phyloP scores from a whole-genome alignment of 2,797 vertebrate genomes.

The Anguilla pacifica region DNA sequence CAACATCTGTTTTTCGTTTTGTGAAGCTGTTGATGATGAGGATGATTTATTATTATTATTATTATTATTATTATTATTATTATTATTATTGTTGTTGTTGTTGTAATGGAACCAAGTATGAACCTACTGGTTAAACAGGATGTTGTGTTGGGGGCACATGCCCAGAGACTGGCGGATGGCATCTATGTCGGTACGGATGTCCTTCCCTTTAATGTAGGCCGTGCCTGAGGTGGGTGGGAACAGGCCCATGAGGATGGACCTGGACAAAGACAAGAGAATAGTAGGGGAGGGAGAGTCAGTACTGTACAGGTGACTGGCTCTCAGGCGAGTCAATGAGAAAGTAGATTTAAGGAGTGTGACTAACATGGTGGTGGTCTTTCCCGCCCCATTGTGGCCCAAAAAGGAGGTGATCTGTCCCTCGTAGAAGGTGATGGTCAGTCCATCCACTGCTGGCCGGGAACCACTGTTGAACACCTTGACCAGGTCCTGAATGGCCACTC shows the following conservation, averaged over 20 bases:
- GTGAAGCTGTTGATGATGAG: neutral
- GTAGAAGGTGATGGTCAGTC: slow-evolving; percentile 90
- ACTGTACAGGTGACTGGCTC: neutral
- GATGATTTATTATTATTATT: neutral
- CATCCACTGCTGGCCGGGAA: slow-evolving; percentile 82
- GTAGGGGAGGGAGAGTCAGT: neutral
- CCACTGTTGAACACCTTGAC: slow-evolving; percentile 80
- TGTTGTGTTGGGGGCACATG: slow-evolving; percentile 95
- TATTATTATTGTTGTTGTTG: neutral
- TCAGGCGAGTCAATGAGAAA: neutral
- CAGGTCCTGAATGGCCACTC: slow-evolving; percentile 87
- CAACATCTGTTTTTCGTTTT: neutral
- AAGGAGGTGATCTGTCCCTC: slow-evolving; percentile 95
- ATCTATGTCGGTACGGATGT: slow-evolving; percentile 87
- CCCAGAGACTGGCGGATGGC: slow-evolving; percentile 82
- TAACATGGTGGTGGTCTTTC: slow-evolving; percentile 96
- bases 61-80: neutral
- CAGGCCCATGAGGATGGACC: slow-evolving; percentile 90
- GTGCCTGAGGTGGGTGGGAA: slow-evolving; percentile 92
- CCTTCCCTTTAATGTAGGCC: slow-evolving; percentile 82
- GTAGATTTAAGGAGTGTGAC: slow-evolving; percentile 40
- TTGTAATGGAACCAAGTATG: neutral
- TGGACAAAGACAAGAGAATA: slow-evolving; percentile 49
- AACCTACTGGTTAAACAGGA: slow-evolving; percentile 91
- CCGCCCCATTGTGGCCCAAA: slow-evolving; percentile 94